These are phyloP conservation scores for Cercocebus atys DNA, from an alignment of 2,113 vertebrate genomes.

Conservation along the genomic window DNA sequence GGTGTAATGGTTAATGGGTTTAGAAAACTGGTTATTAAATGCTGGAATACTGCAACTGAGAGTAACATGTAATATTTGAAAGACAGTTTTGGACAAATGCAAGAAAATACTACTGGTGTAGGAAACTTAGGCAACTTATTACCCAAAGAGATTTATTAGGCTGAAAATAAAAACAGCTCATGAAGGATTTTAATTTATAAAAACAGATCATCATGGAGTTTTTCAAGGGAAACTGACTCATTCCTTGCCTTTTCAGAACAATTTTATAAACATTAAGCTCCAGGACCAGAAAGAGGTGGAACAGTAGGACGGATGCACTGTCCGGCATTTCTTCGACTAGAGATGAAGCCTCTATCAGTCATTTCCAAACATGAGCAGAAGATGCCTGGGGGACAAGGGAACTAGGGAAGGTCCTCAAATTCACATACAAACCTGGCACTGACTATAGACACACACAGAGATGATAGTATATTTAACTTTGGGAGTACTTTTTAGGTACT, in stretches of 20 bases:
- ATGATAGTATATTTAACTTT: neutral
- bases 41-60: neutral
- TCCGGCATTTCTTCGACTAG: neutral
- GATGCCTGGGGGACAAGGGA: neutral
- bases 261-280: neutral
- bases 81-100: neutral
- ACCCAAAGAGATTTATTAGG: neutral
- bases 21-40: neutral
- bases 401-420: neutral
- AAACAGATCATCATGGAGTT: neutral
- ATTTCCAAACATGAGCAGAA: neutral
- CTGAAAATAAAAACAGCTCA: neutral
- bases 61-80: neutral
- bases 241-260: neutral
- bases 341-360: neutral
- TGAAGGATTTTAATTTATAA: neutral
- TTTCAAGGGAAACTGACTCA: neutral
- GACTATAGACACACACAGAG: neutral
- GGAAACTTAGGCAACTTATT: neutral
- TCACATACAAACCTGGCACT: neutral
- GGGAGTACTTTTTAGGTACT: neutral
- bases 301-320: neutral
- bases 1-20: neutral
- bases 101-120: neutral
- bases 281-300: neutral